Evolutionary conservation across 2,113 vertebrate genomes (phyloP).

Genomic region (Calidris pygmaea): DNA sequence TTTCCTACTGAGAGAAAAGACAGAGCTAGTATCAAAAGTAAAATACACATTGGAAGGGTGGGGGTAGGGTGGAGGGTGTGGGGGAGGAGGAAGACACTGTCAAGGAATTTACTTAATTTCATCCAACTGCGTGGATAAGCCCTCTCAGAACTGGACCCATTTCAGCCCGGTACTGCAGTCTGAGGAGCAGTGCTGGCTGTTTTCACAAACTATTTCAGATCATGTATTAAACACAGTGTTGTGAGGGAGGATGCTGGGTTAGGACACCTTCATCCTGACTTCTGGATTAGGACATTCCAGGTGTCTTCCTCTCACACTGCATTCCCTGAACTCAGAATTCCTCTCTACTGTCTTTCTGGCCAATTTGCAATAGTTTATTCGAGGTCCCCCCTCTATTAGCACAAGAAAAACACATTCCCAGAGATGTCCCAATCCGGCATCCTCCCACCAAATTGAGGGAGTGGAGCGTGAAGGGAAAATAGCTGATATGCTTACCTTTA

Average conservation of each 20-base stretch:
- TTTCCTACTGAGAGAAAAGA: neutral
- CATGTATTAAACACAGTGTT: neutral
- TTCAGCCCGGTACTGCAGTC: neutral
- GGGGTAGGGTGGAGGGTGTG: neutral
- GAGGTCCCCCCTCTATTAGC: neutral
- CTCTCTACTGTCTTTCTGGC: neutral
- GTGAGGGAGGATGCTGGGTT: neutral
- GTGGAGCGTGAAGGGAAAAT: neutral
- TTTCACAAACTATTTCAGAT: neutral
- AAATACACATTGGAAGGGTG: neutral
- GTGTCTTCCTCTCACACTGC: neutral
- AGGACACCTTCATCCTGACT: neutral
- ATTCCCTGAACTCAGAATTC: neutral
- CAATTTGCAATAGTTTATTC: neutral
- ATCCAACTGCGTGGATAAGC: accelerated
- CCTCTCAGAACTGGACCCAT: neutral
- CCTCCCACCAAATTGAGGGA: neutral
- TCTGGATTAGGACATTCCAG: neutral
- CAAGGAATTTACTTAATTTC: neutral
- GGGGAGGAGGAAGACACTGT: neutral
- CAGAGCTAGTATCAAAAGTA: neutral
- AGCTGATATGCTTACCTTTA: neutral
- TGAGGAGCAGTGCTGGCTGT: neutral
- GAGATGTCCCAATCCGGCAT: neutral
- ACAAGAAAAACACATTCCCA: neutral